Percentiles rank a stretch among this genome's conserved stretches.
Evolutionary conservation across 1,140 invertebrate species (phyloP).

Genomic region (Asobara japonica): DNA sequence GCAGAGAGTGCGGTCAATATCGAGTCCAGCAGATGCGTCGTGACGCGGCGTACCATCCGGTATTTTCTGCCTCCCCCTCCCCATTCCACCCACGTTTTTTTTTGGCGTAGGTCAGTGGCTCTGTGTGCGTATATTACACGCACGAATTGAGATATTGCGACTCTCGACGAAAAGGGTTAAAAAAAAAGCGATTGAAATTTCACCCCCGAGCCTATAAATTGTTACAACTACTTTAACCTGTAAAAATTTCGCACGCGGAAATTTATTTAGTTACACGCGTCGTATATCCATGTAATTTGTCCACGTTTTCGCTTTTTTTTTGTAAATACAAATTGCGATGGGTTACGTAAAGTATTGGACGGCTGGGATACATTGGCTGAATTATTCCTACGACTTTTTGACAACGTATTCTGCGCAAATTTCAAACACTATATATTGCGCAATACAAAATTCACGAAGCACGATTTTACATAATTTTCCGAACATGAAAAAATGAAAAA

Average conservation of each 20-base stretch:
- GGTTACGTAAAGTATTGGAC: not conserved
- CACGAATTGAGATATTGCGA: not conserved
- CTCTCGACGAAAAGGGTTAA: not conserved
- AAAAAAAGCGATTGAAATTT: conserved; percentile 19
- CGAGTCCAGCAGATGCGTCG: conserved; percentile 17
- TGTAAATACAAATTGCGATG: not conserved
- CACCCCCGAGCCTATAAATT: conserved; percentile 8
- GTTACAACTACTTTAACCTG: not conserved
- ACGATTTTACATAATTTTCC: too few relatives aligned
- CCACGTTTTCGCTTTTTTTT: not conserved
- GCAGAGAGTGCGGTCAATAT: conserved; percentile 17
- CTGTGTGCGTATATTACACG: conserved; percentile 3
- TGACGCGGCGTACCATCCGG: conserved; percentile 8
- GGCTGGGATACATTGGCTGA: not conserved
- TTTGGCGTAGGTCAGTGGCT: conserved; percentile 30
- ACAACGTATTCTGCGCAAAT: not conserved
- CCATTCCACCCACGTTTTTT: not conserved
- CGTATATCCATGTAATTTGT: conserved; percentile 4
- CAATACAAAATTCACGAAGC: too few relatives aligned
- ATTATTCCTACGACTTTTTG: not conserved
- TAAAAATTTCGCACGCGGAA: not conserved
- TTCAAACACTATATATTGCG: too few relatives aligned
- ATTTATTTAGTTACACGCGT: not conserved
- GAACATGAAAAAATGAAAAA: too few relatives aligned
- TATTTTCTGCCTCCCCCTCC: not conserved